Evolutionary conservation across 2,113 vertebrate species (phyloP).

Genomic region (Nyctibius bracteatus): DNA sequence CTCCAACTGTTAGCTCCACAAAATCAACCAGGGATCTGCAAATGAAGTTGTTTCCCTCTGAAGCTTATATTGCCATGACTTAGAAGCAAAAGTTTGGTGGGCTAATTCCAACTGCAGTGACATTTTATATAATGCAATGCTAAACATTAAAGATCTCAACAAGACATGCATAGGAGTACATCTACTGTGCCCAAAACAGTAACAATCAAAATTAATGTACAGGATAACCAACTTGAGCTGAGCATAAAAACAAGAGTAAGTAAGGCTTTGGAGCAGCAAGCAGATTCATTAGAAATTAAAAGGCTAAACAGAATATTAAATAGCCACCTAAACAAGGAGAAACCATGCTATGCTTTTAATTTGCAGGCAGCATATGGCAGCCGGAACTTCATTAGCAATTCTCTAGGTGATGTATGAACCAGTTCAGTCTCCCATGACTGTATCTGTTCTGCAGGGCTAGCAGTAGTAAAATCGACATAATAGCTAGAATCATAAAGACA

Average conservation of each 20-base stretch:
- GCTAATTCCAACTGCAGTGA: background rate
- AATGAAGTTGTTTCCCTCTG: background rate
- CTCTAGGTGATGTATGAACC: background rate
- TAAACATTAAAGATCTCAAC: background rate
- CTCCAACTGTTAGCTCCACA: background rate
- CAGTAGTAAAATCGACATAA: background rate
- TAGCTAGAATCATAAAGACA: background rate
- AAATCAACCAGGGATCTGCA: background rate
- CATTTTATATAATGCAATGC: background rate
- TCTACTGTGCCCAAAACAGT: background rate
- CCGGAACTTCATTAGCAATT: slow-evolving; percentile 16
- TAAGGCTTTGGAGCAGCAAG: background rate
- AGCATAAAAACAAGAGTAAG: background rate
- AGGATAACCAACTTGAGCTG: background rate
- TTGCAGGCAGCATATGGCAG: background rate
- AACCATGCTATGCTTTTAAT: background rate
- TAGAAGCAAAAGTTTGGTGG: background rate
- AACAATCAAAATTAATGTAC: background rate
- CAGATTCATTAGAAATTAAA: slow-evolving; percentile 9
- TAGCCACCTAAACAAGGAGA: background rate
- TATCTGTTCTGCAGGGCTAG: background rate
- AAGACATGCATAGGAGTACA: background rate
- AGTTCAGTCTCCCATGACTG: background rate
- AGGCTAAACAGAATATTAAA: slow-evolving; percentile 15
- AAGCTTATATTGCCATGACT: background rate